Evolutionary conservation across 92 coral and sea anemone genomes (phyloP).

Genomic region (Porites divaricata): DNA sequence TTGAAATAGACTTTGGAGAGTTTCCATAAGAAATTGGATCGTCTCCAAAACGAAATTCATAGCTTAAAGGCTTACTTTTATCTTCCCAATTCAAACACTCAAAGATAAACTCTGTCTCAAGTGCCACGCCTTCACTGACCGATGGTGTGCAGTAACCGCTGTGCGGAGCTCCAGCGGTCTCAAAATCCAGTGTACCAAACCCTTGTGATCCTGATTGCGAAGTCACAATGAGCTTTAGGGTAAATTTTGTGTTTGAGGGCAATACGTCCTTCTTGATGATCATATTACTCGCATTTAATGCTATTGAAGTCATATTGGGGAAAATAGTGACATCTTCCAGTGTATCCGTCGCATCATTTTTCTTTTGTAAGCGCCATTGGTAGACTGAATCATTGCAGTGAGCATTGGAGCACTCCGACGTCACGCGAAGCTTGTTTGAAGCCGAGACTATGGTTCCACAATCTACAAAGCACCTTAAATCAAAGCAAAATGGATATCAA

Average conservation of each 20-base stretch:
- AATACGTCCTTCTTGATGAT: slow-evolving; percentile 13
- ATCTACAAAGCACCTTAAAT: slow-evolving; percentile 30
- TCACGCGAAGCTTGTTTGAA: slow-evolving; percentile 44
- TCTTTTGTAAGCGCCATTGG: slow-evolving; percentile 10
- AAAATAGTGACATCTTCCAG: slow-evolving; percentile 17
- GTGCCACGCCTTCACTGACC: slow-evolving; percentile 22
- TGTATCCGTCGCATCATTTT: background rate
- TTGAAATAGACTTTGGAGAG: slow-evolving; percentile 24
- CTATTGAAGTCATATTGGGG: slow-evolving; percentile 31
- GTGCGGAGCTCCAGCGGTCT: slow-evolving; percentile 35
- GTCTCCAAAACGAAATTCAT: slow-evolving; percentile 22
- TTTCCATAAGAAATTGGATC: slow-evolving; percentile 28
- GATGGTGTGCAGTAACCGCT: slow-evolving; percentile 22
- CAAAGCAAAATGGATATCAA: background rate
- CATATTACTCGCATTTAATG: slow-evolving; percentile 2
- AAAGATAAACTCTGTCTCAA: slow-evolving; percentile 31
- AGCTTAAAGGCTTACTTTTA: background rate
- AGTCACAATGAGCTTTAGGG: background rate
- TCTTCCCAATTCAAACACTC: slow-evolving; percentile 28
- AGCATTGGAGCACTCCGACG: slow-evolving; percentile 22
- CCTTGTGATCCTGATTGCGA: slow-evolving; percentile 26
- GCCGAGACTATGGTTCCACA: slow-evolving; percentile 32
- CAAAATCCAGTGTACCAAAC: slow-evolving; percentile 3
- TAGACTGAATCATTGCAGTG: slow-evolving; percentile 22
- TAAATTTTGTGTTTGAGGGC: slow-evolving; percentile 5